These are phyloP conservation scores for Drosophila carrolli DNA, from an alignment of 1,140 invertebrate species.

Conservation along the genomic window DNA sequence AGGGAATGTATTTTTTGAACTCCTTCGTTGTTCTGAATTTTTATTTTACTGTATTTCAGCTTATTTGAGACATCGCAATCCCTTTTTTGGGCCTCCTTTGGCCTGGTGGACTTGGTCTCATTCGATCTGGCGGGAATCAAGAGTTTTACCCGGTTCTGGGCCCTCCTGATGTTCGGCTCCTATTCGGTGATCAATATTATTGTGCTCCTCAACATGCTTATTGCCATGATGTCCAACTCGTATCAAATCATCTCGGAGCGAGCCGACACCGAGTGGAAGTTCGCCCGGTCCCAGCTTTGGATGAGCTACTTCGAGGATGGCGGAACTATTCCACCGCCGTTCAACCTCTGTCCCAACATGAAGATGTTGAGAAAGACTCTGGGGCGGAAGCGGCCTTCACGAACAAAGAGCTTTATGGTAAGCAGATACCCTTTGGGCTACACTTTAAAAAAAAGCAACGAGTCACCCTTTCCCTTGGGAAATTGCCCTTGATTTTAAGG, in stretches of 20 bases:
- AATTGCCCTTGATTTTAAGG: too few species aligned
- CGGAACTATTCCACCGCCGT: constrained; percentile 93
- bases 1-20: too few species aligned
- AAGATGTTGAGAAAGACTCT: constrained; percentile 86
- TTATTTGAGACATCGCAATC: constrained; percentile 97
- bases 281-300: constrained; percentile 95
- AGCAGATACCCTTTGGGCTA: constrained; percentile 36
- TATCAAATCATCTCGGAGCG: constrained; percentile 96
- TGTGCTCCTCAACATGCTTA: constrained; percentile 96
- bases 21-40: too few species aligned
- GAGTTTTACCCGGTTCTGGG: constrained; percentile 95
- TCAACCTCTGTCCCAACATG: constrained; percentile 93
- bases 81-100: constrained; percentile 97
- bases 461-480: too few species aligned
- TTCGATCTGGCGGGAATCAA: constrained; percentile 95
- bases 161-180: constrained; percentile 93
- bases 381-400: constrained; percentile 76
- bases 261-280: constrained; percentile 96
- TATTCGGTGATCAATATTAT: constrained; percentile 97
- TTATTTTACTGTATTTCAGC: constrained; percentile 85
- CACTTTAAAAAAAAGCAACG: too few species aligned
- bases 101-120: constrained; percentile 93
- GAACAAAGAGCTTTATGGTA: constrained; percentile 88
- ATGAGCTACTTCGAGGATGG: constrained; percentile 96
- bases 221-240: constrained; percentile 98